Evolutionary conservation across 2,888 invertebrate species (phyloP).

Genomic region (Phaedon cochleariae): DNA sequence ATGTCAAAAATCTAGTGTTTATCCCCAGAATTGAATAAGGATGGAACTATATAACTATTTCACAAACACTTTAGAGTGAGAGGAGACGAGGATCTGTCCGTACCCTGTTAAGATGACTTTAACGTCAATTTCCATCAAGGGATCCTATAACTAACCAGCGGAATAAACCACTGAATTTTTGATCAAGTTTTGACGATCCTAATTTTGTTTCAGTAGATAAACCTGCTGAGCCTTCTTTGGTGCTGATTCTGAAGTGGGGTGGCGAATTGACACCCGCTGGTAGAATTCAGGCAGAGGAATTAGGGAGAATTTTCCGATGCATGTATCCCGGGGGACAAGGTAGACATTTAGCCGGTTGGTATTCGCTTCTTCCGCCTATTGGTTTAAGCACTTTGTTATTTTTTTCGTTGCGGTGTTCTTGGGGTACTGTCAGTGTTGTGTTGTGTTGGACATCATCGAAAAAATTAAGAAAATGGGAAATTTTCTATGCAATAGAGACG

Average conservation of each 20-base stretch:
- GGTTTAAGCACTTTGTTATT: constrained; percentile 39
- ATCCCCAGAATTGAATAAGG: no score
- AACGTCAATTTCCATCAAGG: no score
- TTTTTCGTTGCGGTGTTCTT: constrained; percentile 39
- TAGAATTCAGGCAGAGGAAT: constrained; percentile 95
- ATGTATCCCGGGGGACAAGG: constrained; percentile 99
- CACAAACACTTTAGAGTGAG: no score
- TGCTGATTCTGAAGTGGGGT: constrained; percentile 98
- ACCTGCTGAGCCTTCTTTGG: constrained; percentile 91
- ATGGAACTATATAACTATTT: no score
- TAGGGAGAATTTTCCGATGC: constrained; percentile 97
- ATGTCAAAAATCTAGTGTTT: no score
- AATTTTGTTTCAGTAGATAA: constrained; percentile 71
- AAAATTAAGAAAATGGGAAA: no score
- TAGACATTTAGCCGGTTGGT: constrained; percentile 79
- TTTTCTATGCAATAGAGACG: no score
- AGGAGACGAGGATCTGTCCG: no score
- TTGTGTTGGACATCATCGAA: neutral
- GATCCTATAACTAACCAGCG: no score
- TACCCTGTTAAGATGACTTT: no score
- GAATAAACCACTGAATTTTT: no score
- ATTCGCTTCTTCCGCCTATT: constrained; percentile 56
- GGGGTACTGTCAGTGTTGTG: constrained; percentile 2
- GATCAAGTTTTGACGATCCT: no score
- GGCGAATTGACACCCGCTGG: constrained; percentile 99